Evolutionary conservation across 2,888 invertebrate species (phyloP).

Genomic region (Erannis defoliaria): DNA sequence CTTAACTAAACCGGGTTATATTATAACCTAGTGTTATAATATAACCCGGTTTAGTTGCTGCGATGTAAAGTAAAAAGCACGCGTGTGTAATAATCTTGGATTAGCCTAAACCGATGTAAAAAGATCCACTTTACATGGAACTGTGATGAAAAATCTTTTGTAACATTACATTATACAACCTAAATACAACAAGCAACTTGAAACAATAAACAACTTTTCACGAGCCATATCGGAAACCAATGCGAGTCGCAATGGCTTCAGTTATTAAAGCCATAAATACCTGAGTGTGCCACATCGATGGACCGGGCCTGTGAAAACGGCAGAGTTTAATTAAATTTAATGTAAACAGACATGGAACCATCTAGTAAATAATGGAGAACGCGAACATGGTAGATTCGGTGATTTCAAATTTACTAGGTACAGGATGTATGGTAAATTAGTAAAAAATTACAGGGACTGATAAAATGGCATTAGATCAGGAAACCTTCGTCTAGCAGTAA

Average conservation of each 20-base stretch:
- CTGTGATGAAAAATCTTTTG: background rate
- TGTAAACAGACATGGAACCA: constrained; percentile 66
- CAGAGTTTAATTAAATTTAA: constrained; percentile 73
- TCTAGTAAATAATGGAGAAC: constrained; percentile 55
- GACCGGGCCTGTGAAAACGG: constrained; percentile 58
- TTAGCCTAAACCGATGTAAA: too few species aligned
- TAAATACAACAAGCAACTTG: background rate
- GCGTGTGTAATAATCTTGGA: too few species aligned
- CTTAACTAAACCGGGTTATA: too few species aligned
- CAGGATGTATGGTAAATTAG: too few species aligned
- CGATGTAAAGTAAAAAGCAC: too few species aligned
- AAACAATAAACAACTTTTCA: constrained; percentile 12
- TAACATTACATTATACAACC: background rate
- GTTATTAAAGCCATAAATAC: constrained; percentile 49
- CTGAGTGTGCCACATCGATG: constrained; percentile 49
- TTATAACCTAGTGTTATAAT: too few species aligned
- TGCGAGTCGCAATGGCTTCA: constrained; percentile 18
- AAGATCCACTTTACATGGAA: too few species aligned
- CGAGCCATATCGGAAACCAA: constrained; percentile 11
- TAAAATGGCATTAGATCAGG: too few species aligned
- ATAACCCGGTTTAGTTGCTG: too few species aligned
- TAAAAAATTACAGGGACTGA: too few species aligned
- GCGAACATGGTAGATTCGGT: background rate
- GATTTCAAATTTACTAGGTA: too few species aligned
- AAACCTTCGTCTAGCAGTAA: too few species aligned